Evolutionary conservation across 1,140 invertebrate species (phyloP), one percentile per base, ranked within the genome.

Genomic region (Vanessa atalanta): DNA sequence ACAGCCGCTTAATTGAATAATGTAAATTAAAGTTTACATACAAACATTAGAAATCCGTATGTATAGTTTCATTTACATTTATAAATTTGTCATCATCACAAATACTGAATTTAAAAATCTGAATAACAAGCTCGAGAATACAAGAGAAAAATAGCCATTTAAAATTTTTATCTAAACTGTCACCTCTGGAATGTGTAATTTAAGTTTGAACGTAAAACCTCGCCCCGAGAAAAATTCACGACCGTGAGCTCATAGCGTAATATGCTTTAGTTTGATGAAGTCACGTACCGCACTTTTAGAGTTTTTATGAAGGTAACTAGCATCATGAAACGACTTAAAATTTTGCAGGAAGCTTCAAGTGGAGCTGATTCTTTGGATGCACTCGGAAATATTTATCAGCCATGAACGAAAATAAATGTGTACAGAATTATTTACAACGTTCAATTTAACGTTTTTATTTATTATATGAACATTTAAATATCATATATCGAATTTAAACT

Each of bases 131-230:
- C 14, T 61, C 57, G 26, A 31, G 26, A 63, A 50, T 71, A 72
- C 60, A 78, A 81, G 79, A 76, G 76, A 75, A 81, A 78, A 81
- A 76, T 79, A 78, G 66, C 73, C 73, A 78, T 82, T 87, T 84
- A 80, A 84, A 84, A 81, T 79, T 85, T 86, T 86, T 83, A 82
- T 86, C 82, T 85, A 80, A 85, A 86, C 81, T 85, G 83, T 86
- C 86, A 84, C 82, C 83, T 77, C 73, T 69, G 80, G 81, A 85
- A 85, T 85, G 87, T 81, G 83, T 81, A 86, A 87, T 88, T 87
- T 88, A 89, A 89, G 87, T 89, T 89, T 86, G 83, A 78, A 85
- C 87, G 83, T 89, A 87, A 89, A 89, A 89, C 85, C 80, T 83
- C 82, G 78, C 76, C 61, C 55, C 75, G 77, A 81, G 85, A 87